Base-by-base conservation (phyloP, 2,888 invertebrate genomes). In the Achlya flavicornis region DNA sequence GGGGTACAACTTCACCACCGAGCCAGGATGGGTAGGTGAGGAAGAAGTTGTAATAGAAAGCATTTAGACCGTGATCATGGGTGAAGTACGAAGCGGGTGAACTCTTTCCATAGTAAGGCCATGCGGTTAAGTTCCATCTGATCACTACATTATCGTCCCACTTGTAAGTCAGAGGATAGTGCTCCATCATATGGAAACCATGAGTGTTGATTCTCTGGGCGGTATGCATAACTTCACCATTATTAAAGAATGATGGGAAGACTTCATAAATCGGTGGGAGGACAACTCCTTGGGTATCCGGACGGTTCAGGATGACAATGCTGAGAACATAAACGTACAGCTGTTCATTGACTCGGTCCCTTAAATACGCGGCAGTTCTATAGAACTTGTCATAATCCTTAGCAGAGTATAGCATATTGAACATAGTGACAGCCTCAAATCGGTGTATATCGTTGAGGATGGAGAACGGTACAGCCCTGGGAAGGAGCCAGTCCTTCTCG, bases 211-310 rank as follows among this genome's bases (percentile, higher is more conserved):
- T 94, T 81, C 94, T 94, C 78, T 96, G 95, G 5, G 96, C 96
- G 66, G 95, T 93, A 58, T 95, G 94, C 83, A 97, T 95, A 67
- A 96, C 94, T 79, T 96, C 95, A 64, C 94, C 92, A 79, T 95
- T 96, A 84, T 96, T 94, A 94, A 96, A 97, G 87, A 94, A 95
- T 72, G 96, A 95, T 0, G 97, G 97, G 84, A 95, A 94, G 68
- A 97, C 92, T 87, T 97, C 97, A 79, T 96, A 96, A 63, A 95
- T 92, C 61, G 96, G 95, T 16, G 97, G 97, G 11, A 97, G 86
- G 57, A 95, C 89, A 63, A 97, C 86, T 35, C 95, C 95, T 76
- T 95, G 94, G 64, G 95, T 95, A 69, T 96, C 96, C 8, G 87
- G 86, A 43, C 96, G 95, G 74, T 96, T 95, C 48, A 95, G 84